A percentile compares a stretch with the other conserved stretches of the same genome.
Evolutionary conservation across 1,140 invertebrate species (phyloP).

Genomic region (Sycophila sp.): DNA sequence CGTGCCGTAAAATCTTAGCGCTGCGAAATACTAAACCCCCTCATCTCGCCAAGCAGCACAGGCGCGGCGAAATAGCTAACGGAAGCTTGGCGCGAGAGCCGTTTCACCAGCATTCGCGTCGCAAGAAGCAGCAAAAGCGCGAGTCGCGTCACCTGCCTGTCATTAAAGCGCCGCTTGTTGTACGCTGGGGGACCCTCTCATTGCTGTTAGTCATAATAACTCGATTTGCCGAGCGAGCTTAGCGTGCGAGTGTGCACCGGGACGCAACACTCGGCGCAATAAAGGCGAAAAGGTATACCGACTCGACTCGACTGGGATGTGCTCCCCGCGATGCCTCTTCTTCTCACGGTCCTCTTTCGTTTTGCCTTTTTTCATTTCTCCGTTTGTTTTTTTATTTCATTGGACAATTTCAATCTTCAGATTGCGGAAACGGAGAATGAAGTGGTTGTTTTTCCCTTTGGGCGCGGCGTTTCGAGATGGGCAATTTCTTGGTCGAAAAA

Average conservation of each 20-base stretch:
- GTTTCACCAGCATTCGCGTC: neutral
- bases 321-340: neutral
- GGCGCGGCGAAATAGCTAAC: neutral
- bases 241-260: neutral
- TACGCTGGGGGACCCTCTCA: neutral
- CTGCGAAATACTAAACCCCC: too few relatives aligned
- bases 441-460: neutral
- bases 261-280: neutral
- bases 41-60: too few relatives aligned
- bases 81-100: too few relatives aligned
- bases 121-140: neutral
- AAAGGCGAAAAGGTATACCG: slow-evolving; percentile 2
- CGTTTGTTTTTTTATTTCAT: neutral
- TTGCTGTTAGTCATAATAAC: slow-evolving; percentile 27
- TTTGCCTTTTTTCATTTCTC: neutral
- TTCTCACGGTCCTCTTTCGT: neutral
- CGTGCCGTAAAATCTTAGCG: too few relatives aligned
- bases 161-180: neutral
- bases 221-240: slow-evolving; percentile 17
- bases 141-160: slow-evolving; percentile 26
- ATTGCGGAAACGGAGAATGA: neutral
- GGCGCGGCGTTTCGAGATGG: too few relatives aligned
- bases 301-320: neutral
- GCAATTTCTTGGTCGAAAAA: too few relatives aligned
- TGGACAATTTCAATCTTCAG: neutral